phyloP scores from a whole-genome alignment of 2,113 vertebrate genomes.

The Lamprologus sp. region DNA sequence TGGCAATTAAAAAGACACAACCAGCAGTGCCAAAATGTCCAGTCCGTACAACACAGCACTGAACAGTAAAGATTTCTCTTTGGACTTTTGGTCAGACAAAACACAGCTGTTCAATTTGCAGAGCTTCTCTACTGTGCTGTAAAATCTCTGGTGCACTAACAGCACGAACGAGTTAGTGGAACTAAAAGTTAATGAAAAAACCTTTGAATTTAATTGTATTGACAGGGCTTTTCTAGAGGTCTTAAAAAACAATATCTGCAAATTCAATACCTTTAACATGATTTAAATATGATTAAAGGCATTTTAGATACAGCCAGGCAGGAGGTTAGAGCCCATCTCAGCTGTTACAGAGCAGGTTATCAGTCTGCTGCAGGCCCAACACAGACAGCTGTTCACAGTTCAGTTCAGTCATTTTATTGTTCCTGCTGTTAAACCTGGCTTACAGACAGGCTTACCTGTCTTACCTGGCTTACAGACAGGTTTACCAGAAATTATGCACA shows the following conservation, averaged over 20 bases:
- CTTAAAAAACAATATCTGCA: not conserved
- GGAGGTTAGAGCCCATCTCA: not conserved
- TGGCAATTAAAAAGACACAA: not conserved
- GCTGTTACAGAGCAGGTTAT: not conserved
- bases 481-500: not conserved
- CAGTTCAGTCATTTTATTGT: not conserved
- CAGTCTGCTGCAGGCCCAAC: not conserved
- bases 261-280: not conserved
- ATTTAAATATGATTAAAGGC: not conserved
- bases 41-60: accelerated
- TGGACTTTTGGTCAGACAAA: not conserved
- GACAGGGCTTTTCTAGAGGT: not conserved
- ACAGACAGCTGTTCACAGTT: not conserved
- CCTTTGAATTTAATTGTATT: not conserved
- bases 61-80: not conserved
- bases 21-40: not conserved
- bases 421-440: accelerated
- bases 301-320: not conserved
- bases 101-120: not conserved
- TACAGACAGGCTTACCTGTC: not conserved
- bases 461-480: not conserved
- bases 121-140: not conserved
- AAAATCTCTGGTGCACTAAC: not conserved
- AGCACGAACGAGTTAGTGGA: accelerated
- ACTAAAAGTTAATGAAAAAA: not conserved